Base-by-base conservation (phyloP, 2,888 invertebrate genomes). In the Drosophila histrio region DNA sequence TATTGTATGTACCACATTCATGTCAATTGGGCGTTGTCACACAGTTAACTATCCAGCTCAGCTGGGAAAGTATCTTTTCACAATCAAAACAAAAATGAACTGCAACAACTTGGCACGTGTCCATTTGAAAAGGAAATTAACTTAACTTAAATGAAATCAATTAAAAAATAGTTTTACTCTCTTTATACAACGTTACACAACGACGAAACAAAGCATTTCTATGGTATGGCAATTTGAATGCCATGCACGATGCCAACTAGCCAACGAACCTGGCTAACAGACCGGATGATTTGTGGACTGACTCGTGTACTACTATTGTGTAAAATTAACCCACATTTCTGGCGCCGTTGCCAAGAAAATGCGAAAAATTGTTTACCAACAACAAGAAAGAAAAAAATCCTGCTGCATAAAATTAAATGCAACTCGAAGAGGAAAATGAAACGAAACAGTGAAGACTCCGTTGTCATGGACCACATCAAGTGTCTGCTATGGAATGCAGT, bases 201-300 rank as follows among this genome's bases (percentile, higher is more conserved):
- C 53, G 46, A 82, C 53, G 46, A 17, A 56, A 19, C 2, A 28
- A 47, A 41, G 36, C 70, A 75, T 79, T 73, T 52, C 57, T 58
- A 30, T 63, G 73, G 56, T 53, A 73, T 74, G 71, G 69, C 80
- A 72, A 87, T 89, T 89, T 90, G 78, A 88, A 89, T 89, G 88
- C 72, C 72, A 71, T 71, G 64, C 83, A 85, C 79, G 74, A 67
- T 72, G 39, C 39, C 24, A 61, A 57, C 52, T 62, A 19, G 21
- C 36, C 41, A 22, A 13, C 21, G 22, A 58, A 15, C 36, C 21
- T 11, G 49, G 21, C 28, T 32, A 53, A 32, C 50, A 28, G 24
- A 39, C 53, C 65, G 56, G 52, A 72, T 76, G 68, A 79, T 76
- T 79, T 76, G 72, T 68, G 60, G 54, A 77, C 68, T 75, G 30